Percentiles rank a stretch among this genome's conserved stretches.
These are phyloP conservation scores for Xylocampa areola DNA, from an alignment of 2,888 invertebrate genomes.

Conservation along the genomic window DNA sequence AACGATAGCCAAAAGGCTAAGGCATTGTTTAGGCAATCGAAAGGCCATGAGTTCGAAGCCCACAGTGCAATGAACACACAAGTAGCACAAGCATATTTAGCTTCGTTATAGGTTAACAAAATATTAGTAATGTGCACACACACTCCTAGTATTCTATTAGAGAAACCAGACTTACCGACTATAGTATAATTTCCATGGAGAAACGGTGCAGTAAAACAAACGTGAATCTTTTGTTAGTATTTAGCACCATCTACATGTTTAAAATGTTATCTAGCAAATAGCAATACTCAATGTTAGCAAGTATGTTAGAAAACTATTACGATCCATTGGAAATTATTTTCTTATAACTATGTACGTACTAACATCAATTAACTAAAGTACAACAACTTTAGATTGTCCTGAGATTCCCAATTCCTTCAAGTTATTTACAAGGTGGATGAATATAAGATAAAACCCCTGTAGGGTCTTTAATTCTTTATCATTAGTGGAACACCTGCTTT, in stretches of 20 bases:
- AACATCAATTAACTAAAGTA: too few relatives aligned
- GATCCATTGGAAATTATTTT: conserved; percentile 48
- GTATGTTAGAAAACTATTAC: conserved; percentile 9
- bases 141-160: conserved; percentile 42
- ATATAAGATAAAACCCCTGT: too few relatives aligned
- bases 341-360: conserved; percentile 38
- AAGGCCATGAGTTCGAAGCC: conserved; percentile 1
- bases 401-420: too few relatives aligned
- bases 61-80: conserved; percentile 10
- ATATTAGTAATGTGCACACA: conserved; percentile 51
- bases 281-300: conserved; percentile 7
- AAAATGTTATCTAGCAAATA: conserved; percentile 17
- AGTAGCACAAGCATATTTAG: conserved; percentile 45
- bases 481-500: too few relatives aligned
- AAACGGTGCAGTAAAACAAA: conserved; percentile 73
- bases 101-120: conserved; percentile 36
- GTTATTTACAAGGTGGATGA: too few relatives aligned
- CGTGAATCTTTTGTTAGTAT: conserved; percentile 65
- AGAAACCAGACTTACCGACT: conserved; percentile 84
- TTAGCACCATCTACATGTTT: conserved; percentile 45
- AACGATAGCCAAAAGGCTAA: conserved; percentile 37
- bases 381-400: too few relatives aligned
- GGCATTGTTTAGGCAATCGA: conserved; percentile 28
- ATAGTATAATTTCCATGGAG: conserved; percentile 70
- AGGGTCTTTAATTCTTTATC: too few relatives aligned